Conservation (phyloP, 35 echinoderm and acorn worm species). For the Nesometra sesokonis region DNA sequence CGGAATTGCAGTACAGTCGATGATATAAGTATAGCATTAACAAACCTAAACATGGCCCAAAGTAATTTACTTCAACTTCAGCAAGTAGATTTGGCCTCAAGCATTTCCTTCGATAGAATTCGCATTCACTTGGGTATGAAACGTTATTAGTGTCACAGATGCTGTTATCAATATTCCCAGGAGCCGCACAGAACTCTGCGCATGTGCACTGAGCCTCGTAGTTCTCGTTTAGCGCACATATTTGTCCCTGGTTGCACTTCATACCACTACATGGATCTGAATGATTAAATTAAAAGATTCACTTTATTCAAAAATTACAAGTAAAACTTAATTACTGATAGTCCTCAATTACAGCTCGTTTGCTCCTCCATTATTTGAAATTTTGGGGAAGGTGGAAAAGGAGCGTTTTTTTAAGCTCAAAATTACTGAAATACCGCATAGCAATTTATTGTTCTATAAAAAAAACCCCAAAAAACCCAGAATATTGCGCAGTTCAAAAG, state of each 20-base stretch:
- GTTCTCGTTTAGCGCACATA: not conserved
- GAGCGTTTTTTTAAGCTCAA: no score
- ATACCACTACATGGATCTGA: not conserved
- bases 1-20: no score
- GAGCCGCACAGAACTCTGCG: not conserved
- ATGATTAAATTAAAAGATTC: not conserved
- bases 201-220: not conserved
- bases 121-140: not conserved
- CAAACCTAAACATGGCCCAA: not conserved
- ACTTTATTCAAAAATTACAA: no score
- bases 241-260: not conserved
- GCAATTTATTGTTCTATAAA: no score
- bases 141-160: not conserved
- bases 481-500: no score
- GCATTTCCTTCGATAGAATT: not conserved
- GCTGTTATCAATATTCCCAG: not conserved
- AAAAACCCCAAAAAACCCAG: no score
- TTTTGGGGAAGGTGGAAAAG: no score
- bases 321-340: no score
- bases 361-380: no score
- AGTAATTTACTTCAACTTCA: not conserved
- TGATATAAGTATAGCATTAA: not conserved
- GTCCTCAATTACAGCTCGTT: no score
- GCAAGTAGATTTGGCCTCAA: not conserved
- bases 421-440: no score